These are phyloP conservation scores for Eupithecia exiguata DNA, from an alignment of 2,888 invertebrate species.

Conservation along the genomic window DNA sequence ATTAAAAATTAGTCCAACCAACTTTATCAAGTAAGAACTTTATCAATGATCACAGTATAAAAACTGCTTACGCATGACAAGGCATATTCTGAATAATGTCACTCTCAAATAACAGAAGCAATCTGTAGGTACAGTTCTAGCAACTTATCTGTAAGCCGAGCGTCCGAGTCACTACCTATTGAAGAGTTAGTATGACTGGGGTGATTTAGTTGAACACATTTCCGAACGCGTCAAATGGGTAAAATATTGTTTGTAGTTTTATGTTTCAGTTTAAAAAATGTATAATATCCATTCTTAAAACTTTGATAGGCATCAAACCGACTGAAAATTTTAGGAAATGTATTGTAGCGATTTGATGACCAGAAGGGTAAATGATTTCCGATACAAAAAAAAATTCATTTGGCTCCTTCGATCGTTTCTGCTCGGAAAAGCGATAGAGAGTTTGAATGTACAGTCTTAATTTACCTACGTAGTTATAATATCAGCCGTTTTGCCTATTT, in stretches of 20 bases:
- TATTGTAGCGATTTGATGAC: background rate
- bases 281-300: too few species aligned
- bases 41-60: background rate
- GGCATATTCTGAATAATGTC: slow-evolving; percentile 17
- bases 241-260: too few species aligned
- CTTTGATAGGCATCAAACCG: too few species aligned
- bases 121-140: slow-evolving; percentile 5
- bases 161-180: background rate
- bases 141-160: background rate
- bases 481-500: too few species aligned
- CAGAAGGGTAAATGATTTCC: background rate
- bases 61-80: slow-evolving; percentile 15
- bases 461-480: too few species aligned
- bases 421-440: background rate
- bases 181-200: background rate
- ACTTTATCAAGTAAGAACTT: background rate
- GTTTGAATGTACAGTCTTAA: too few species aligned
- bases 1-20: background rate
- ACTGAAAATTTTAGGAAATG: too few species aligned
- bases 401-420: background rate
- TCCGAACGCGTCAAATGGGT: background rate
- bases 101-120: slow-evolving; percentile 19
- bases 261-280: too few species aligned
- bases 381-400: background rate
- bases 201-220: background rate